Percentiles rank a stretch among this genome's conserved stretches.
phyloP scores from a whole-genome alignment of 2,797 vertebrate species.

The Nannoperca obscura region DNA sequence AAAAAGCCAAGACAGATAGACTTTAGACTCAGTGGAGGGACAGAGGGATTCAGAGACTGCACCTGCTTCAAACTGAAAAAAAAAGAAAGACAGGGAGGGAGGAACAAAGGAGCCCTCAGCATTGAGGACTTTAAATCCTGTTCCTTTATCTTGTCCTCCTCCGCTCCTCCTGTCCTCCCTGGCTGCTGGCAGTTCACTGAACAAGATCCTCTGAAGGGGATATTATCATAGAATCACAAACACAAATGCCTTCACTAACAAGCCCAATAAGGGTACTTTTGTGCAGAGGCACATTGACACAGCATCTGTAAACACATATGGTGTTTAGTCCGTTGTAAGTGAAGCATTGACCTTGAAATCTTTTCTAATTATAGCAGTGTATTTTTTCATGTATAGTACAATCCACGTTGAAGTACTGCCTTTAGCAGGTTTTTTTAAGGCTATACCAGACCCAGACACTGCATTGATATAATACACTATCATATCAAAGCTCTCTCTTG shows the following conservation, averaged over 20 bases:
- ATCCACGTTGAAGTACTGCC: background rate
- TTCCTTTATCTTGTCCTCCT: constrained; percentile 66
- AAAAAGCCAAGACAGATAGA: constrained; percentile 55
- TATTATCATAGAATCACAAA: constrained; percentile 52
- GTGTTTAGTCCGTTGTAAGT: constrained; percentile 2
- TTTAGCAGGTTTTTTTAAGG: constrained; percentile 27
- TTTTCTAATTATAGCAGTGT: constrained; percentile 3
- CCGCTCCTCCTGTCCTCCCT: constrained; percentile 39
- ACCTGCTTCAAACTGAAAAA: constrained; percentile 54
- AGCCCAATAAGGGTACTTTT: constrained; percentile 28
- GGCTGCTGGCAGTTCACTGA: constrained; percentile 41
- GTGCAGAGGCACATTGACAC: constrained; percentile 20
- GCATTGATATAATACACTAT: constrained; percentile 53
- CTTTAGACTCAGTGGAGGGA: constrained; percentile 48
- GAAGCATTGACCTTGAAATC: constrained; percentile 33
- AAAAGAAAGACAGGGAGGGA: constrained; percentile 7
- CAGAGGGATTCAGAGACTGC: constrained; percentile 48
- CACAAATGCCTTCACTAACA: constrained; percentile 24
- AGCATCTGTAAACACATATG: constrained; percentile 5
- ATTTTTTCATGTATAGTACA: background rate
- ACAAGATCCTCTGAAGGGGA: constrained; percentile 41
- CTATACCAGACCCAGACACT: constrained; percentile 22
- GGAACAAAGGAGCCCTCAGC: constrained; percentile 53
- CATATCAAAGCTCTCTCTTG: constrained; percentile 56
- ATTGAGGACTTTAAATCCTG: constrained; percentile 56